Base-by-base conservation (phyloP, 2,113 vertebrate species). In the Eleginops maclovinus region DNA sequence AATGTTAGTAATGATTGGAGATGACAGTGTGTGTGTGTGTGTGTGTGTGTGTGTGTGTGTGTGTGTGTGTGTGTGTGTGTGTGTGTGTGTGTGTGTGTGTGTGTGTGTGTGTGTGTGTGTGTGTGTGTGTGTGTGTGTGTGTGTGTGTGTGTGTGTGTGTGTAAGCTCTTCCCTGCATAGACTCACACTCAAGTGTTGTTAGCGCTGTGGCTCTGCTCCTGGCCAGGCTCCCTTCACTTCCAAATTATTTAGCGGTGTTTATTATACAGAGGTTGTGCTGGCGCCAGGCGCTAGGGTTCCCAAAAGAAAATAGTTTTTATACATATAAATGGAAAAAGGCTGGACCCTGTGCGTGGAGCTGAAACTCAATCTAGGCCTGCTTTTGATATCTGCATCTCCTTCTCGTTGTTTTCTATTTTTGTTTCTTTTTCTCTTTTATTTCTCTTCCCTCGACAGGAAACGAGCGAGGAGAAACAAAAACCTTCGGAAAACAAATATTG, bases 211-310 rank as follows among this genome's bases (percentile, higher is more conserved):
- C 72, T 73, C 68, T 11, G 61, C 31, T 84, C 83, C 75, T 86
- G 41, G 88, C 91, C 88, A 93, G 93, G 73, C 72, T 85, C 89
- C 70, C 74, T 75, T 91, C 90, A 91, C 87, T 90, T 93, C 86
- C 74, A 92, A 91, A 93, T 93, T 91, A 93, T 93, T 94, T 92
- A 92, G 82, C 90, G 82, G 78, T 94, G 93, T 95, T 95, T 94
- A 94, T 92, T 90, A 91, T 92, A 93, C 83, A 87, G 86, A 93
- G 91, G 79, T 89, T 91, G 85, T 70, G 62, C 90, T 94, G 91
- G 93, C 88, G 90, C 92, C 94, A 93, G 88, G 87, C 86, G 50
- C 66, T 68, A 79, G 63, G 84, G 88, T 87, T 90, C 85, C 75
- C 86, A 84, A 92, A 92, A 89, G 84, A 88, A 93, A 89, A 91